A percentile compares a stretch with the other conserved stretches of the same genome.
phyloP scores from a whole-genome alignment of 2,113 vertebrate genomes.

The Zosterops japonicus region DNA sequence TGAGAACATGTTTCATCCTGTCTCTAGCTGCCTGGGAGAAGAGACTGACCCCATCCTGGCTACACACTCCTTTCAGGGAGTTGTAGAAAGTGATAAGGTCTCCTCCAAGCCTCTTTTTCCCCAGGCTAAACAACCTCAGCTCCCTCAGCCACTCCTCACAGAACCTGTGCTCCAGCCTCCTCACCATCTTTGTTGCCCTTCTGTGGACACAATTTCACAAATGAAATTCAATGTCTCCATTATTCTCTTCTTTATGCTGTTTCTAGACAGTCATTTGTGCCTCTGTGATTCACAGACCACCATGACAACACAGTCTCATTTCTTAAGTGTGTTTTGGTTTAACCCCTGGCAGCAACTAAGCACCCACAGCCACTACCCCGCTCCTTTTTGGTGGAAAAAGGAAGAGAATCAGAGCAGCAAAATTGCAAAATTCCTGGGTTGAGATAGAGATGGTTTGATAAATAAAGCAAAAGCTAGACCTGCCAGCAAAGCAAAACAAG shows the following conservation, averaged over 20 bases:
- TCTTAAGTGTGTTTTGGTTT: not conserved
- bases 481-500: not conserved
- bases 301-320: rapidly evolving
- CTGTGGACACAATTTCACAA: not conserved
- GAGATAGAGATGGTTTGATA: not conserved
- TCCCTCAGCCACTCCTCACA: not conserved
- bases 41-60: not conserved
- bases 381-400: not conserved
- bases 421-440: not conserved
- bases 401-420: not conserved
- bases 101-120: not conserved
- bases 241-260: not conserved
- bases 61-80: not conserved
- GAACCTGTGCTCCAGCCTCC: not conserved
- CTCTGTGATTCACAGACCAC: not conserved
- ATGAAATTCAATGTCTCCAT: not conserved
- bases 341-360: not conserved
- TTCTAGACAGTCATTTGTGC: not conserved
- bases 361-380: not conserved
- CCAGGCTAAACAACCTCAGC: not conserved
- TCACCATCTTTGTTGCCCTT: not conserved
- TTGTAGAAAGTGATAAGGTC: not conserved
- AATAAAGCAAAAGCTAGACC: not conserved
- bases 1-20: not conserved
- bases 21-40: not conserved